A percentile compares a stretch with the other conserved stretches of the same genome.
phyloP scores from a whole-genome alignment of 2,888 invertebrate genomes.

The Caenorhabditis sp. region DNA sequence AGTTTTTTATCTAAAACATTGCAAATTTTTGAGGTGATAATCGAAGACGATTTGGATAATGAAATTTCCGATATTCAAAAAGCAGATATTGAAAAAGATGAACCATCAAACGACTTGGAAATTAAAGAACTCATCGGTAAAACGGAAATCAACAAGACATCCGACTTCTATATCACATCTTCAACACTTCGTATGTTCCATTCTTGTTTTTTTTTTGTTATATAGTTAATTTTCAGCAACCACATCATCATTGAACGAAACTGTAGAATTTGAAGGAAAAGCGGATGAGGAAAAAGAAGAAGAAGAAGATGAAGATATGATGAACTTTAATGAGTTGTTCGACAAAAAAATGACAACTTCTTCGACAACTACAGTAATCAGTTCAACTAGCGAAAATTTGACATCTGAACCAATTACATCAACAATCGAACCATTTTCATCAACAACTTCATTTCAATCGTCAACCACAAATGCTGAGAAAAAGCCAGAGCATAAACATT shows the following conservation, averaged over 20 bases:
- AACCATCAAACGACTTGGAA: constrained; percentile 13
- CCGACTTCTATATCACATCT: constrained; percentile 36
- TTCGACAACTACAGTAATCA: background rate
- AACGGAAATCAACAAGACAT: constrained; percentile 15
- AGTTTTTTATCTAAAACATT: background rate
- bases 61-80: background rate
- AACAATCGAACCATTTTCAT: constrained; percentile 4
- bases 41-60: background rate
- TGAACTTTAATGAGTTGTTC: background rate
- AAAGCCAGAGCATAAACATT: constrained; percentile 5
- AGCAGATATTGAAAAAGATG: constrained; percentile 11
- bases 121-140: constrained; percentile 26
- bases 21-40: background rate
- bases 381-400: background rate
- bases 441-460: background rate
- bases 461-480: constrained; percentile 8
- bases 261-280: background rate
- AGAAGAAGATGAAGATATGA: background rate
- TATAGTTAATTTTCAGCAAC: too few species aligned
- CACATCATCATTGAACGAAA: background rate
- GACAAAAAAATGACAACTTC: background rate
- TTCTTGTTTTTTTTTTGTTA: too few species aligned
- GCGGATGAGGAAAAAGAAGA: background rate
- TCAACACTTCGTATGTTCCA: constrained; percentile 21
- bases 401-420: constrained; percentile 1